These are phyloP conservation scores for Pachycephus smyrnensis DNA, from an alignment of 2,888 invertebrate species.

Conservation along the genomic window DNA sequence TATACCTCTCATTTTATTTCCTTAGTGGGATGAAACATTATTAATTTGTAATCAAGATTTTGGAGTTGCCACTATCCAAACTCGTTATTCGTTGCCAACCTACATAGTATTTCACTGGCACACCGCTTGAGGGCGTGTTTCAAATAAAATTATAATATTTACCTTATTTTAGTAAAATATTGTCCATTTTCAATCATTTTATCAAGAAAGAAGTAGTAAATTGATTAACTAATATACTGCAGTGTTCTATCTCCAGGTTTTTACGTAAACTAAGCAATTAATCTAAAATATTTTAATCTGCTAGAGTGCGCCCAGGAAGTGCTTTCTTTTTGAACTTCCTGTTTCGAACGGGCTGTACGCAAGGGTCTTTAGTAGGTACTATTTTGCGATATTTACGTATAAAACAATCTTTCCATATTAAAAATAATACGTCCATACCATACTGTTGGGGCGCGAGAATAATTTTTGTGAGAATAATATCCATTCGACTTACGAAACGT, in stretches of 20 bases:
- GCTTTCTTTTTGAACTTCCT: slow-evolving; percentile 44
- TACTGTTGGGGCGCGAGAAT: slow-evolving; percentile 7
- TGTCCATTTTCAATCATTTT: neutral
- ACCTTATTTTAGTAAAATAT: neutral
- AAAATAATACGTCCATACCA: slow-evolving; percentile 31
- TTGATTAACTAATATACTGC: neutral
- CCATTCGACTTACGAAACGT: slow-evolving; percentile 20
- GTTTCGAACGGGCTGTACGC: slow-evolving; percentile 35
- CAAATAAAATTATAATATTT: neutral
- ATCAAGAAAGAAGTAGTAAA: neutral
- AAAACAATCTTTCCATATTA: slow-evolving; percentile 19
- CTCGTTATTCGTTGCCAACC: neutral
- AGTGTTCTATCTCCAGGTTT: neutral
- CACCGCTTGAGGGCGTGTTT: neutral
- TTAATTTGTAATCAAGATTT: neutral
- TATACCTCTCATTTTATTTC: neutral
- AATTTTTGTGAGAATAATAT: slow-evolving; percentile 11
- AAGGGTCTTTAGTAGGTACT: slow-evolving; percentile 34
- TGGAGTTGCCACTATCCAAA: neutral
- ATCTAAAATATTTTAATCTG: neutral
- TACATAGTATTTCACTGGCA: neutral
- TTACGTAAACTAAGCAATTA: neutral
- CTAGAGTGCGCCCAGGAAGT: slow-evolving; percentile 33
- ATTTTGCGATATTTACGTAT: slow-evolving; percentile 30
- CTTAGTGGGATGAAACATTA: neutral